Percentiles rank a stretch among this genome's conserved stretches.
These are phyloP conservation scores for Cheiracanthium punctorium DNA, from an alignment of 2,888 invertebrate species.

Conservation along the genomic window DNA sequence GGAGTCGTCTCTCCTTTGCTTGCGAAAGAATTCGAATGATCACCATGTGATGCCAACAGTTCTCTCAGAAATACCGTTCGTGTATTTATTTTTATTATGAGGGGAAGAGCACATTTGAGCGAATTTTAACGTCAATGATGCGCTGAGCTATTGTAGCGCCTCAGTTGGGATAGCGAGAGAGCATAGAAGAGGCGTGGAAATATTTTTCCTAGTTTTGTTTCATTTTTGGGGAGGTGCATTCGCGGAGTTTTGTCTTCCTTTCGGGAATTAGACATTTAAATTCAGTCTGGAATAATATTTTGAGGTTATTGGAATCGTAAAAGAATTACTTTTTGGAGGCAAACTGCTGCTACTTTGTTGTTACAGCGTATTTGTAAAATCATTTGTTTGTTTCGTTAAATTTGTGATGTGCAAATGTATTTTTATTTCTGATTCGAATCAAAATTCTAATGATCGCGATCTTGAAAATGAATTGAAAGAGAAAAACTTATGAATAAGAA, in stretches of 20 bases:
- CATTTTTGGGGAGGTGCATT: neutral
- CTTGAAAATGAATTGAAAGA: too few relatives aligned
- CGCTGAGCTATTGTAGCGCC: neutral
- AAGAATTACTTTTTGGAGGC: too few relatives aligned
- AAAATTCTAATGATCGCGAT: too few relatives aligned
- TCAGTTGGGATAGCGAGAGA: neutral
- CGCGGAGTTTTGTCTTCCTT: neutral
- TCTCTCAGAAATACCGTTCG: neutral
- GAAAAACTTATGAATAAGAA: too few relatives aligned
- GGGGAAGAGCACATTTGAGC: neutral
- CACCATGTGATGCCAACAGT: neutral
- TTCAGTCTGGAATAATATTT: neutral
- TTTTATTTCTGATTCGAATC: too few relatives aligned
- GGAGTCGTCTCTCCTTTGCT: constrained; percentile 10
- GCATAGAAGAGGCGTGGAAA: constrained; percentile 2
- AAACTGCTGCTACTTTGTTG: too few relatives aligned
- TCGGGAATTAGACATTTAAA: neutral
- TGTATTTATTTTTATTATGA: neutral
- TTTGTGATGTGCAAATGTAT: too few relatives aligned
- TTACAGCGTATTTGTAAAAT: too few relatives aligned
- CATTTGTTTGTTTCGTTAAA: too few relatives aligned
- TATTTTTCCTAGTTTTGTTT: neutral
- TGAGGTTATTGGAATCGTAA: neutral
- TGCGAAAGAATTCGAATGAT: constrained; percentile 1
- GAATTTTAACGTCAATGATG: constrained; percentile 15